Base-by-base conservation (phyloP, 37 sponge, comb jelly and placozoan species). In the Theonella swinhoei region DNA sequence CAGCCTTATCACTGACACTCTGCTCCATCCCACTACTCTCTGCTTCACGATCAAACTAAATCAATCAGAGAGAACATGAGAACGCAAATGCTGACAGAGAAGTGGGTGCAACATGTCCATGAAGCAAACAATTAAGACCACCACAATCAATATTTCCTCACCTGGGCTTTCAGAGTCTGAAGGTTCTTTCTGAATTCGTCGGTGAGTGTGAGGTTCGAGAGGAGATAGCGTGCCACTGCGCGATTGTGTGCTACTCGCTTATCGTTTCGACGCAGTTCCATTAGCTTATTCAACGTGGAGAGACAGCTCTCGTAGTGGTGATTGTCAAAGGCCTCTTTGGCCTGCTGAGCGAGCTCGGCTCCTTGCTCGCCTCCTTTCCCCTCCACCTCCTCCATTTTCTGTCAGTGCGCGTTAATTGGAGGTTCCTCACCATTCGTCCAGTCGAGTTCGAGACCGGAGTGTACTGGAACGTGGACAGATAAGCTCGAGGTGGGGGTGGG, bases 191-290 rank as follows among this genome's bases (percentile, higher is more conserved):
- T 83, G 62, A 96, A 96, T 23, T 93, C 96, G 54, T 96, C 96
- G 2, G 94, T 93, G n/a, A 79, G 82, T 3, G 96, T 96, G 20
- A 88, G 79, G 85, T 93, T 96, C 40, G 96, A 96, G 4, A 90
- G 80, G 25, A 80, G 81, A 72, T 93, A 96, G 47, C 81, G 87
- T 14, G 96, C 91, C 11, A 96, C 94, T 5, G 94, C 96, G 38
- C 78, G 83, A 47, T 96, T 96, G 75, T 96, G 96, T 4, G 86
- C 70, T 17, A 96, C 96, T 2, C 89, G 63, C 20, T 81, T 81
- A 77, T 96, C 96, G 4, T 76, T 72, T 34, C 83, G 64, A 38
- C 94, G 70, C 0, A 76, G 24, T n/a, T 96, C 96, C 54, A 78
- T 77, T 40, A 96, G 81, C 35, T 88, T 88, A 37, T 90, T 96